Percentiles rank a stretch among this genome's conserved stretches.
Conservation (phyloP, 2,888 invertebrate species). For the Lysandra bellargus region DNA sequence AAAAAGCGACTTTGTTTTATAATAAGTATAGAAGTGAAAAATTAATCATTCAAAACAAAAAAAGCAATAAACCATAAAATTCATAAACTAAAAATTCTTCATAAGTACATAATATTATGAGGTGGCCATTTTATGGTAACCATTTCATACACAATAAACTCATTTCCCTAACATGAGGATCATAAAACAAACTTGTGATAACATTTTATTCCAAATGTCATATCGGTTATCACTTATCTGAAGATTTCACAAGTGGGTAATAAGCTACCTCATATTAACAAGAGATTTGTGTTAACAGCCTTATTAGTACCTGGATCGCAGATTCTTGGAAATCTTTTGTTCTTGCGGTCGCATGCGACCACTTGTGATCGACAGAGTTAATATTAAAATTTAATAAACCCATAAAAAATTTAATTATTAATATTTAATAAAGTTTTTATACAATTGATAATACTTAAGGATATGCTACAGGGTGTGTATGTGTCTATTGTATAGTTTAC, state of each 20-base stretch:
- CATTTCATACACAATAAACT: background rate
- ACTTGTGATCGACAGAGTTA: background rate
- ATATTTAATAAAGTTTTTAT: background rate
- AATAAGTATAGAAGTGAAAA: no score
- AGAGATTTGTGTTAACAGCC: background rate
- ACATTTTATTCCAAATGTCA: background rate
- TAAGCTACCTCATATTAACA: background rate
- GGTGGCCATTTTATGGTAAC: no score
- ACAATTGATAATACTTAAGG: no score
- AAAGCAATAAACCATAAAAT: no score
- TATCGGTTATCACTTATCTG: background rate
- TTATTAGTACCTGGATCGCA: background rate
- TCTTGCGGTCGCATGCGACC: no score
- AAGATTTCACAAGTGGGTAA: constrained; percentile 2
- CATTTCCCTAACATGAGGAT: background rate
- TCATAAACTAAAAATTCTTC: no score
- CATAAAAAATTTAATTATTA: background rate
- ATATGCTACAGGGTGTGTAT: no score
- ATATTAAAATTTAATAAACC: background rate
- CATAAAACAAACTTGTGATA: constrained; percentile 1
- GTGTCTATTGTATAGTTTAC: no score
- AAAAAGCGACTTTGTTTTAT: no score
- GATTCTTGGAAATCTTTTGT: no score
- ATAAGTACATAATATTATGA: no score
- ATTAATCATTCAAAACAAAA: no score